Conservation (phyloP, 2,797 vertebrate species). For the Myotis pilosus region DNA sequence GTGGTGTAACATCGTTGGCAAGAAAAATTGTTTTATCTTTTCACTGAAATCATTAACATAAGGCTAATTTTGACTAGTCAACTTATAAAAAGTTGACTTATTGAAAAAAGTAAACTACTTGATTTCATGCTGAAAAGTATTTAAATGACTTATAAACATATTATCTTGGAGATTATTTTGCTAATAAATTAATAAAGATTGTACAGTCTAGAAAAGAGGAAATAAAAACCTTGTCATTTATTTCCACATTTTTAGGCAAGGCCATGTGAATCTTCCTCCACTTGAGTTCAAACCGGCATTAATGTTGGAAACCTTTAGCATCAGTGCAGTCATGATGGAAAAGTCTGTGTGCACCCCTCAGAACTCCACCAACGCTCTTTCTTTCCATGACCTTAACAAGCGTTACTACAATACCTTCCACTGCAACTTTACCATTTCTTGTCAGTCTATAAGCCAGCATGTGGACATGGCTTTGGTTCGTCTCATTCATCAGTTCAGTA, state of each 20-base stretch:
- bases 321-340: slow-evolving; percentile 97
- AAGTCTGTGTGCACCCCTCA: slow-evolving; percentile 92
- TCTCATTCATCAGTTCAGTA: slow-evolving; percentile 99
- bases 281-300: slow-evolving; percentile 97
- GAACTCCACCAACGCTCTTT: slow-evolving; percentile 89
- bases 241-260: slow-evolving; percentile 87
- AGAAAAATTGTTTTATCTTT: not conserved
- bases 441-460: slow-evolving; percentile 97
- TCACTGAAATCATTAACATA: not conserved
- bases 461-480: slow-evolving; percentile 99
- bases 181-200: not conserved
- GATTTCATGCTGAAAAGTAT: not conserved
- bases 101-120: not conserved
- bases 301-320: slow-evolving; percentile 96
- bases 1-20: not conserved
- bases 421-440: slow-evolving; percentile 97
- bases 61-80: not conserved
- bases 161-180: not conserved
- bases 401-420: slow-evolving; percentile 97
- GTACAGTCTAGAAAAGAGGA: not conserved
- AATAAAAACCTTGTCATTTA: not conserved
- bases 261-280: slow-evolving; percentile 92
- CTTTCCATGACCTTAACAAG: slow-evolving; percentile 97
- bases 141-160: not conserved
- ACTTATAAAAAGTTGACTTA: not conserved